Base-by-base conservation (phyloP, 2,113 vertebrate species). In the Numida meleagris region DNA sequence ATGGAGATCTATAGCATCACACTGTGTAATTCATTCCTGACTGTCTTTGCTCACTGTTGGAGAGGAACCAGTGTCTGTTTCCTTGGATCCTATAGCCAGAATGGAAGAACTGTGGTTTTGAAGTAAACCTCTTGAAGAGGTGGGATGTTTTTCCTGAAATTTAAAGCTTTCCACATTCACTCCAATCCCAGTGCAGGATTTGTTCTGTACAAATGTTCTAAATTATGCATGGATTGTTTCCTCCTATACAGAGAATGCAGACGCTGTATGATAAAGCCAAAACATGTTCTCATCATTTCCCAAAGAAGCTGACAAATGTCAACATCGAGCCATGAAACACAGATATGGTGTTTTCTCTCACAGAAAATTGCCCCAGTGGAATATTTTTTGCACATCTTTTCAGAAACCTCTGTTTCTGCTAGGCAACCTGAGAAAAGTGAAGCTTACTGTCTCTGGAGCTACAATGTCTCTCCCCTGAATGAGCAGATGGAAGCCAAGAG, bases 21-120 rank as follows among this genome's bases (percentile, higher is more conserved):
- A 0, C 0, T 10, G 5, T 7, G 12, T 34, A 51, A 50, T 14
- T 13, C 51, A 17, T 27, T 65, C 38, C 74, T 51, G 19, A 27
- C 14, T 17, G 10, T 46, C 36, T 67, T 55, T 53, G 25, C 11
- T 27, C 48, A 9, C 2, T 36, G 25, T 5, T n/a, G 29, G 48
- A 1, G 17, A 45, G 36, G 14, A 70, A 43, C 3, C 16, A 29
- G 7, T 5, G 10, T 14, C 45, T 88, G 27, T 11, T 59, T 27
- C 29, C 29, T 45, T 10, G 12, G 27, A 50, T 12, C 31, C 19
- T 53, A 31, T 8, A 55, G 34, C 5, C 71, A 61, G 45, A 71
- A 19, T 11, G 23, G 40, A 23, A 76, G 29, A 75, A 53, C 12
- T 31, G 40, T 27, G 6, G 4, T 36, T 75, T 34, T 53, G 17